phyloP scores from a whole-genome alignment of 2,888 invertebrate species.

The Chloromyia formosa region DNA sequence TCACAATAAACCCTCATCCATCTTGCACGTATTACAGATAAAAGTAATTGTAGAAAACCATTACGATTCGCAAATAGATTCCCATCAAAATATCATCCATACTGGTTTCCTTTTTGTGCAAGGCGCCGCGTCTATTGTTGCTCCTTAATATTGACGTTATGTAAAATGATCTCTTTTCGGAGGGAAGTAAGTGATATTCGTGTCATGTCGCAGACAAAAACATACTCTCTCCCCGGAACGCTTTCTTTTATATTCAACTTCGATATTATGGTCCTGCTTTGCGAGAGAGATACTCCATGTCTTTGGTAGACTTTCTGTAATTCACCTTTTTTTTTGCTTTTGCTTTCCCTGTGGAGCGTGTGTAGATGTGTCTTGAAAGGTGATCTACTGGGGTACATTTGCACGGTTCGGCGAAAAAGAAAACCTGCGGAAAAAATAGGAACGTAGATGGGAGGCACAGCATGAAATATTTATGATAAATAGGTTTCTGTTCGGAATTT shows the following conservation, averaged over 20 bases:
- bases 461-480: constrained; percentile 44
- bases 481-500: constrained; percentile 42
- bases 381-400: not conserved
- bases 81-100: not conserved
- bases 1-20: not conserved
- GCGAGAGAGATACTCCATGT: no score
- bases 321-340: constrained; percentile 9
- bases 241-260: not conserved
- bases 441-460: not conserved
- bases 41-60: constrained; percentile 25
- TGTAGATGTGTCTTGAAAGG: constrained; percentile 1
- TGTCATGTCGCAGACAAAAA: constrained; percentile 25
- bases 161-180: constrained; percentile 22
- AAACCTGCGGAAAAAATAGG: constrained; percentile 5
- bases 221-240: not conserved
- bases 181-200: constrained; percentile 28
- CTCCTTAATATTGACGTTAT: constrained; percentile 13
- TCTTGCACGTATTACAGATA: not conserved
- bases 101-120: not conserved
- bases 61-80: constrained; percentile 1
- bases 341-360: not conserved
- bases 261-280: no score
- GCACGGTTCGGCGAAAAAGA: not conserved
- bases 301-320: not conserved
- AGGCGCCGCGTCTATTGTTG: constrained; percentile 21